Percentiles rank a stretch among this genome's conserved stretches.
These are phyloP conservation scores for Sternotherus odoratus DNA, from an alignment of 2,797 vertebrate genomes.

Conservation along the genomic window DNA sequence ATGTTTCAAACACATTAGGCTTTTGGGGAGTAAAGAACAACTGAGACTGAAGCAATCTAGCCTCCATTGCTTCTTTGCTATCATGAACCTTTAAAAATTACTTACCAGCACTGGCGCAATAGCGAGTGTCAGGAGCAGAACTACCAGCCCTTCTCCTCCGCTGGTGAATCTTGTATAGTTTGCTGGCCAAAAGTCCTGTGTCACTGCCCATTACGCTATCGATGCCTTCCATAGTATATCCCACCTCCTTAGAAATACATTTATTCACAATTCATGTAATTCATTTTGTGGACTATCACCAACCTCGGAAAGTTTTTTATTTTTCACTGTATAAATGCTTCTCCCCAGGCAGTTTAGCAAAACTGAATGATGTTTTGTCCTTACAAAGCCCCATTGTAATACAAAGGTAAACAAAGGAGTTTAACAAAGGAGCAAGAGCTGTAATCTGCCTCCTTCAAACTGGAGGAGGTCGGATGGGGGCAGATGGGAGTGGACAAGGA, in stretches of 20 bases:
- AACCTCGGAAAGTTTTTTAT: not conserved
- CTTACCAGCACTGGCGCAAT: not conserved
- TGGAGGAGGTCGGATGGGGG: not conserved
- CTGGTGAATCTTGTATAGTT: rapidly evolving
- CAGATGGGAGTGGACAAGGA: not conserved
- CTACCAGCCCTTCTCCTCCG: rapidly evolving
- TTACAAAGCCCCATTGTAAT: not conserved
- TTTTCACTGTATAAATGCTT: not conserved
- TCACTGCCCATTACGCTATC: not conserved
- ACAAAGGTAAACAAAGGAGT: not conserved
- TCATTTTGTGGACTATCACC: not conserved
- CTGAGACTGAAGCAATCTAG: not conserved
- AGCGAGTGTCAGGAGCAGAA: not conserved
- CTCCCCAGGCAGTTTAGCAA: not conserved
- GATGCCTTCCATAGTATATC: not conserved
- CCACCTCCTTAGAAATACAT: not conserved
- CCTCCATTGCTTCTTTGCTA: not conserved
- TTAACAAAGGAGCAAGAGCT: not conserved
- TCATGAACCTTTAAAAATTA: not conserved
- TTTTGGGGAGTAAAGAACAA: not conserved
- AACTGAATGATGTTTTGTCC: not conserved
- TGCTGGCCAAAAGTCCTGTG: not conserved
- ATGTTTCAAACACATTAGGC: not conserved
- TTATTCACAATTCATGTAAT: not conserved
- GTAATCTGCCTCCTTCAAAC: not conserved